phyloP scores from a whole-genome alignment of 2,797 vertebrate genomes.

The Synaphobranchus kaupii region DNA sequence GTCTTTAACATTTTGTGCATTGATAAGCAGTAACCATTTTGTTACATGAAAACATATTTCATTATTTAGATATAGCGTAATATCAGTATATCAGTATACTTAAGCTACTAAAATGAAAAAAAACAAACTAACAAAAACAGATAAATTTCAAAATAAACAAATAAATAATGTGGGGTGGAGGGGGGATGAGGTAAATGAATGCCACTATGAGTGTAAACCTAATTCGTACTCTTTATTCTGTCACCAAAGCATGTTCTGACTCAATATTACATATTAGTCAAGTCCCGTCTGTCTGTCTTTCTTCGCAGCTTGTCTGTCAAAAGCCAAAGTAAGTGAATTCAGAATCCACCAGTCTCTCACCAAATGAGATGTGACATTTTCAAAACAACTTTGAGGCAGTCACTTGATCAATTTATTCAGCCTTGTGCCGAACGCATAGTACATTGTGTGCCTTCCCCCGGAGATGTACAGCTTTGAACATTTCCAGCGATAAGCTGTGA shows the following conservation, averaged over 20 bases:
- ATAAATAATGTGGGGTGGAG: not conserved
- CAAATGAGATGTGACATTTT: conserved; percentile 6
- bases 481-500: not conserved
- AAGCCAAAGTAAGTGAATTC: not conserved
- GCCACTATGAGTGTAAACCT: not conserved
- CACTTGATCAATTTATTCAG: not conserved
- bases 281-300: not conserved
- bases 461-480: not conserved
- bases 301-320: not conserved
- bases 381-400: conserved; percentile 1
- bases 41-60: no score
- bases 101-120: no score
- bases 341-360: not conserved
- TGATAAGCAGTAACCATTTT: no score
- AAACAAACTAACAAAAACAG: not conserved
- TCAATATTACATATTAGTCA: not conserved
- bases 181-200: not conserved
- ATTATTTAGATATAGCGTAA: no score
- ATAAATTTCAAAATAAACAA: not conserved
- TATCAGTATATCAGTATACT: no score
- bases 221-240: not conserved
- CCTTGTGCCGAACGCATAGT: not conserved
- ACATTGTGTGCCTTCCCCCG: not conserved
- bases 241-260: not conserved
- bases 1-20: no score